These are phyloP conservation scores for Phymanthus crucifer DNA, from an alignment of 92 coral and sea anemone species.

Conservation along the genomic window DNA sequence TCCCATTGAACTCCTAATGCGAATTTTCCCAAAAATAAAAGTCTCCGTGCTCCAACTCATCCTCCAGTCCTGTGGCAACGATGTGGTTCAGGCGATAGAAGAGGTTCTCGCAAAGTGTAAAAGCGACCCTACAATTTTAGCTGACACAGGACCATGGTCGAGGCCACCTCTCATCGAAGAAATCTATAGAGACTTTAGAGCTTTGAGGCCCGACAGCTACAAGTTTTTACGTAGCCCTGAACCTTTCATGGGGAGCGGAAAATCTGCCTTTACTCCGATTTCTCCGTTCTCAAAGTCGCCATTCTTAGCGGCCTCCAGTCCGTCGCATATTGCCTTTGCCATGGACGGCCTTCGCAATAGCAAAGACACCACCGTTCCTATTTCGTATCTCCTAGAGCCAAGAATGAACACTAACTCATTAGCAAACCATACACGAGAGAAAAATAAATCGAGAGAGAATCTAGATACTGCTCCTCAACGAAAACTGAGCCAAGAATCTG, in stretches of 20 bases:
- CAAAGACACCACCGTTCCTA: slow-evolving; percentile 60
- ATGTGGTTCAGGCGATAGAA: slow-evolving; percentile 93
- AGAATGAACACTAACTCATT: slow-evolving; percentile 39
- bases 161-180: slow-evolving; percentile 59
- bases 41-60: slow-evolving; percentile 88
- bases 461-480: slow-evolving; percentile 4
- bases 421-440: slow-evolving; percentile 4
- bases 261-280: slow-evolving; percentile 82
- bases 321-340: slow-evolving; percentile 65
- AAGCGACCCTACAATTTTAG: slow-evolving; percentile 68
- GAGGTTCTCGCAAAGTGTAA: slow-evolving; percentile 84
- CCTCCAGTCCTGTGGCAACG: slow-evolving; percentile 93
- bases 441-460: slow-evolving; percentile 23
- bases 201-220: slow-evolving; percentile 58
- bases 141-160: slow-evolving; percentile 69
- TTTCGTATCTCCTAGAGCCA: slow-evolving; percentile 65
- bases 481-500: background rate
- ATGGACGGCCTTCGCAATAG: slow-evolving; percentile 57
- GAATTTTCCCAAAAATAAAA: slow-evolving; percentile 94
- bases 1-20: slow-evolving; percentile 86
- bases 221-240: slow-evolving; percentile 65
- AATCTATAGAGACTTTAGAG: slow-evolving; percentile 61
- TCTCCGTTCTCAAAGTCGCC: slow-evolving; percentile 68
- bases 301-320: slow-evolving; percentile 49
- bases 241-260: slow-evolving; percentile 66